Evolutionary conservation across 2,888 invertebrate species (phyloP).

Genomic region (Philereme transversata): DNA sequence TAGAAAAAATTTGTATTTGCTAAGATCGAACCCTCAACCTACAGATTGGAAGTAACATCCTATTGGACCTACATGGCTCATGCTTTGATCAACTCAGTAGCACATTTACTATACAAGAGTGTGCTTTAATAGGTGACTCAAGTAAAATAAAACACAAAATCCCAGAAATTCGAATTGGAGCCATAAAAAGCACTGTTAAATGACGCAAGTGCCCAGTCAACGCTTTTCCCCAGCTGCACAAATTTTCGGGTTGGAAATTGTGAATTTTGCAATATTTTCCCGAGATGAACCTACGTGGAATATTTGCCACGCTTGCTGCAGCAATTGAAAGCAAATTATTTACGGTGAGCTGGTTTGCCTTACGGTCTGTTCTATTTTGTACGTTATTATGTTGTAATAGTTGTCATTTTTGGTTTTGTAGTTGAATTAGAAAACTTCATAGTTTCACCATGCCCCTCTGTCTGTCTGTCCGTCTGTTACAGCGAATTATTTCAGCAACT

Average conservation of each 20-base stretch:
- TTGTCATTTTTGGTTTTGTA: not conserved
- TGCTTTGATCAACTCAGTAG: too few relatives aligned
- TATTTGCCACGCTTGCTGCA: conserved; percentile 50
- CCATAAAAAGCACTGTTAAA: conserved; percentile 1
- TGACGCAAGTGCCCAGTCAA: conserved; percentile 13
- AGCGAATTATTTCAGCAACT: too few relatives aligned
- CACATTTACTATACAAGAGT: too few relatives aligned
- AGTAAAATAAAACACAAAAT: too few relatives aligned
- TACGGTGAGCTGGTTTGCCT: conserved; percentile 52
- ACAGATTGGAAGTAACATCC: too few relatives aligned
- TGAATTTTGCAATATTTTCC: conserved; percentile 49
- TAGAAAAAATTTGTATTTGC: too few relatives aligned
- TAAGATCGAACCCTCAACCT: too few relatives aligned
- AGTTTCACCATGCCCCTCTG: too few relatives aligned
- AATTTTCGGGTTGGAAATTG: conserved; percentile 25
- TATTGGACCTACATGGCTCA: too few relatives aligned
- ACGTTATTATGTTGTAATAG: conserved; percentile 1
- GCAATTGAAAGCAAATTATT: conserved; percentile 69
- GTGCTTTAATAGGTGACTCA: too few relatives aligned
- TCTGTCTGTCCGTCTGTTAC: too few relatives aligned
- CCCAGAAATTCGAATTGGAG: not conserved
- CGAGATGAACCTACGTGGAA: conserved; percentile 52
- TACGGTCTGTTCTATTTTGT: conserved; percentile 8
- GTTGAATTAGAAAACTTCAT: too few relatives aligned
- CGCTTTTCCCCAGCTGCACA: conserved; percentile 20